Evolutionary conservation across 2,113 vertebrate species (phyloP).

Genomic region (Lathamus discolor): DNA sequence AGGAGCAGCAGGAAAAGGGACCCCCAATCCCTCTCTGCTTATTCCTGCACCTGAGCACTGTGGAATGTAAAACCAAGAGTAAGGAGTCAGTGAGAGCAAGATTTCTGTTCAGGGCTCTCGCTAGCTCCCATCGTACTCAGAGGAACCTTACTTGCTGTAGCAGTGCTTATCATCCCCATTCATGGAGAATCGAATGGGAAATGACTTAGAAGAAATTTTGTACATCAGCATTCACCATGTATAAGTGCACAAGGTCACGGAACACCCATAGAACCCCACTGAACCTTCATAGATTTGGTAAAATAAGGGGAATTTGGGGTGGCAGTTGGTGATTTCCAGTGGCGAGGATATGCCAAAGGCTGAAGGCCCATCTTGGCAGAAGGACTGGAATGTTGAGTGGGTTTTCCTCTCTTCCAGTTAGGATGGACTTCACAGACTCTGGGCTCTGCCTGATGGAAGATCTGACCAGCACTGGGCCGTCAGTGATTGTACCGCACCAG

Average conservation of each 20-base stretch:
- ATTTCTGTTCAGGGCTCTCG: not conserved
- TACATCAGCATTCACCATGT: not conserved
- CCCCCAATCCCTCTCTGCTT: too few species aligned
- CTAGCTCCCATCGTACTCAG: not conserved
- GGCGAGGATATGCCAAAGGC: too few species aligned
- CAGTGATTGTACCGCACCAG: fast-evolving
- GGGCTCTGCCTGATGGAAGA: too few species aligned
- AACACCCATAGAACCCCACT: not conserved
- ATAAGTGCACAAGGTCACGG: not conserved
- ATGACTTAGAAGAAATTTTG: not conserved
- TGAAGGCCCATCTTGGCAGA: too few species aligned
- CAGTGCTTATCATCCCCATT: not conserved
- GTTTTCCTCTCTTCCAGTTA: too few species aligned
- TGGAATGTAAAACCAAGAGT: too few species aligned
- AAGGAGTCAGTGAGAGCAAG: too few species aligned
- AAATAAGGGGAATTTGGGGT: not conserved
- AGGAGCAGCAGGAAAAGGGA: too few species aligned
- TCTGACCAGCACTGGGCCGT: too few species aligned
- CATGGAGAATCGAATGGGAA: not conserved
- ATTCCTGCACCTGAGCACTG: too few species aligned
- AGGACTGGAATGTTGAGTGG: too few species aligned
- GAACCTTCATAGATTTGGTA: not conserved
- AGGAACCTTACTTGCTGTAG: not conserved
- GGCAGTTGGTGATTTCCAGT: not conserved
- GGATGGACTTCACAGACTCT: too few species aligned